Conservation (phyloP, 2,888 invertebrate species). For the Laothoe populi region DNA sequence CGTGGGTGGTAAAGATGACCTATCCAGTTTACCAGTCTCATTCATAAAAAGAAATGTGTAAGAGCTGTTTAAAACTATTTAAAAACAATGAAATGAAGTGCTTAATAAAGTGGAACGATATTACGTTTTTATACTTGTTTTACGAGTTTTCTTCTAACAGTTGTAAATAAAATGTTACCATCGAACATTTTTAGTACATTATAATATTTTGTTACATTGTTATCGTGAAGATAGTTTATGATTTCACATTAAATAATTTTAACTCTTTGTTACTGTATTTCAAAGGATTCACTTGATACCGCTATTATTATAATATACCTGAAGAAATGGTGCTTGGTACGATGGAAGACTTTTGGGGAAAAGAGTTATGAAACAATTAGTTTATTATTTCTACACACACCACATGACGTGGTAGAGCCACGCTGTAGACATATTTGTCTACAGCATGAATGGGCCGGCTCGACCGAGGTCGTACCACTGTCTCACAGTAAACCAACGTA, state of each 20-base stretch:
- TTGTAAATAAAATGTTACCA: slow-evolving; percentile 1
- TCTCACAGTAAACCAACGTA: too few relatives aligned
- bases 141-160: slow-evolving; percentile 8
- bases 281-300: not conserved
- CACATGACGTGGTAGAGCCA: too few relatives aligned
- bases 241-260: not conserved
- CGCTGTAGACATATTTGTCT: too few relatives aligned
- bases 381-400: too few relatives aligned
- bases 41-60: not conserved
- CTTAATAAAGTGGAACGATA: not conserved
- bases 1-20: too few relatives aligned
- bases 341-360: too few relatives aligned
- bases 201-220: not conserved
- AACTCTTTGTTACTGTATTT: not conserved
- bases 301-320: too few relatives aligned
- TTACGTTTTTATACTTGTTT: slow-evolving; percentile 12
- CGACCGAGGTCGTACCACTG: too few relatives aligned
- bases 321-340: too few relatives aligned
- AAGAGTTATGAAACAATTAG: too few relatives aligned
- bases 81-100: not conserved
- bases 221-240: not conserved
- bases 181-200: slow-evolving; percentile 3
- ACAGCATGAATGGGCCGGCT: too few relatives aligned
- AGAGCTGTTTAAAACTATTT: not conserved
- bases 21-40: not conserved